Percentiles rank a stretch among this genome's conserved stretches.
phyloP scores from a whole-genome alignment of 1,140 invertebrate genomes.

The Drosophila parvula region DNA sequence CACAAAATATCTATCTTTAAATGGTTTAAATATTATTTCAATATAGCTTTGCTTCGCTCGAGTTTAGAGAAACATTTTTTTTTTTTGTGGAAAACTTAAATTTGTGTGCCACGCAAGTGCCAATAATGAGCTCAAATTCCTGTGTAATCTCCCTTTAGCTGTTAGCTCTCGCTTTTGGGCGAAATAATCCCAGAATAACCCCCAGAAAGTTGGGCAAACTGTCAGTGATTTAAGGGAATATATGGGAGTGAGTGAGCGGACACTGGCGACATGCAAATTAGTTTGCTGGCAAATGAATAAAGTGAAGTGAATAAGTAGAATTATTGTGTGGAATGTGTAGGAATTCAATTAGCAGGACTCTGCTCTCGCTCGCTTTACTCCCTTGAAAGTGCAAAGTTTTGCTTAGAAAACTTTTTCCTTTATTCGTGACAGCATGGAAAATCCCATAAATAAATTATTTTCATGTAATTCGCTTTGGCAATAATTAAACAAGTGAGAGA shows the following conservation, averaged over 20 bases:
- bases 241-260: constrained; percentile 30
- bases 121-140: constrained; percentile 47
- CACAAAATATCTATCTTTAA: background rate
- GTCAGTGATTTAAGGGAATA: constrained; percentile 30
- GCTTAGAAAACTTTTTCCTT: constrained; percentile 21
- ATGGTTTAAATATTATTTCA: background rate
- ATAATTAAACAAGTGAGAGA: constrained; percentile 50
- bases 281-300: constrained; percentile 57
- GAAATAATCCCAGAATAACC: constrained; percentile 12
- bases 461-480: constrained; percentile 37
- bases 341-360: constrained; percentile 61
- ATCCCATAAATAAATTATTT: constrained; percentile 50
- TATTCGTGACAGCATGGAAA: background rate
- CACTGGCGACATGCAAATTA: constrained; percentile 67
- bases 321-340: constrained; percentile 64
- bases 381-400: constrained; percentile 20
- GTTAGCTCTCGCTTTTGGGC: background rate
- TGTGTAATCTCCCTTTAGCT: constrained; percentile 8
- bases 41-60: background rate
- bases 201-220: constrained; percentile 28
- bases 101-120: constrained; percentile 31
- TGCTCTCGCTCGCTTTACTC: background rate
- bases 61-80: background rate
- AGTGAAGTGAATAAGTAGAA: constrained; percentile 69
- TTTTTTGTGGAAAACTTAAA: constrained; percentile 8